Base-by-base conservation (phyloP, 64 coral and sea anemone genomes). In the Astreopora myriophthalma region DNA sequence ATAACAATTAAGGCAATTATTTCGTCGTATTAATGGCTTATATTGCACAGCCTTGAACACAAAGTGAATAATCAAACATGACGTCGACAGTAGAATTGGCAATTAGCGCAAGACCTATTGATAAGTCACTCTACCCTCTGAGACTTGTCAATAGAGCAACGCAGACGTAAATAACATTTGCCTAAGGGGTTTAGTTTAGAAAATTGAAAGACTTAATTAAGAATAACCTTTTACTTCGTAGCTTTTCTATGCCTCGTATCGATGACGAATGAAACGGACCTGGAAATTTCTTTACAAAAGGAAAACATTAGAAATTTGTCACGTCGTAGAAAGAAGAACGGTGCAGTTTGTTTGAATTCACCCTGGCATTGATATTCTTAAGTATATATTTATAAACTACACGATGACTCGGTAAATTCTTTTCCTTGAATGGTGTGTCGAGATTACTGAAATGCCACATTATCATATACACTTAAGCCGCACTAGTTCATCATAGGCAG, bases 51-150 rank as follows among this genome's bases (percentile, higher is more conserved):
- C 30, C 67, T 33, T 86, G 57, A 31, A 89, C 71, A 94, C 92
- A 94, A 94, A 94, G 92, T 94, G 29, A 61, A 87, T 94, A 94
- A 94, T 94, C 89, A 82, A 83, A 82, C 48, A 94, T 94, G 92
- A 94, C 92, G 92, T 94, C 40, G 75, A 89, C 68, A 77, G 34
- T 82, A 89, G 86, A 83, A 76, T 80, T 83, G 86, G 85, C 86
- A 94, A 89, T 94, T 89, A 89, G 86, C 77, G 62, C 19, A 84
- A 62, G 5, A 44, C 66, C 62, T 87, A 89, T 89, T 39, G 44
- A 73, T 42, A 88, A 37, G 29, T 24, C 79, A 83, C 48, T 13
- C 25, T 31, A 2, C 30, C 31, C 51, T 80, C 34, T 28, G 33
- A 11, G 24, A 34, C 19, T 64, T 64, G 61, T 65, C 79, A 83